Evolutionary conservation across 2,888 invertebrate genomes (phyloP).

Genomic region (Tiphia femorata): DNA sequence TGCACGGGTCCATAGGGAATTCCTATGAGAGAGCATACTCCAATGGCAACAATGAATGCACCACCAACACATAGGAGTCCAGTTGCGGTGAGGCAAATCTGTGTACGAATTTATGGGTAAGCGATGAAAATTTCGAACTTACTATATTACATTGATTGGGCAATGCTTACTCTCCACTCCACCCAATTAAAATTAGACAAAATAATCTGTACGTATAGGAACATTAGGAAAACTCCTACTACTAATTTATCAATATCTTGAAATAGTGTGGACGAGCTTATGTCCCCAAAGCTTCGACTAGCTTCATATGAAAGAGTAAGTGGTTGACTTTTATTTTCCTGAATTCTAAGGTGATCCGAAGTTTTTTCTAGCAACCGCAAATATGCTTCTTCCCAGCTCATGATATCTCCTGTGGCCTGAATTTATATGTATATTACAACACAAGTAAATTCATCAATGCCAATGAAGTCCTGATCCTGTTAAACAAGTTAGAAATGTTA

Average conservation of each 20-base stretch:
- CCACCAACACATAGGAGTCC: conserved; percentile 81
- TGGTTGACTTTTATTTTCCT: conserved; percentile 21
- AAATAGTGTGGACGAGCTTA: conserved; percentile 79
- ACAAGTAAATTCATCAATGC: no score
- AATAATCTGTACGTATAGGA: conserved; percentile 80
- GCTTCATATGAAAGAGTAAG: conserved; percentile 57
- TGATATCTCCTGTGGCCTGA: conserved; percentile 51
- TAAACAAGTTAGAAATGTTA: not conserved
- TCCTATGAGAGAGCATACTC: conserved; percentile 79
- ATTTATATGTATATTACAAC: not conserved
- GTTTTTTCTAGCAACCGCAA: conserved; percentile 46
- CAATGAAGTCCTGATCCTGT: not conserved
- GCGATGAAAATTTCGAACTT: no score
- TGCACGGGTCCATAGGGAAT: conserved; percentile 86
- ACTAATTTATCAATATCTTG: conserved; percentile 80
- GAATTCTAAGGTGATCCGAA: conserved; percentile 35
- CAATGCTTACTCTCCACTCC: conserved; percentile 75
- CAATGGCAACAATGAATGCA: conserved; percentile 79
- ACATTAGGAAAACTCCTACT: conserved; percentile 79
- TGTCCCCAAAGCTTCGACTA: conserved; percentile 79
- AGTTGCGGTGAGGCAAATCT: conserved; percentile 76
- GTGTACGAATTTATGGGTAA: no score
- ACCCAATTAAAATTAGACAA: conserved; percentile 82
- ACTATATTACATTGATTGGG: no score
- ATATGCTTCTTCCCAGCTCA: conserved; percentile 58